phyloP scores from a whole-genome alignment of 2,888 invertebrate genomes.

The Apodemia hepburni region DNA sequence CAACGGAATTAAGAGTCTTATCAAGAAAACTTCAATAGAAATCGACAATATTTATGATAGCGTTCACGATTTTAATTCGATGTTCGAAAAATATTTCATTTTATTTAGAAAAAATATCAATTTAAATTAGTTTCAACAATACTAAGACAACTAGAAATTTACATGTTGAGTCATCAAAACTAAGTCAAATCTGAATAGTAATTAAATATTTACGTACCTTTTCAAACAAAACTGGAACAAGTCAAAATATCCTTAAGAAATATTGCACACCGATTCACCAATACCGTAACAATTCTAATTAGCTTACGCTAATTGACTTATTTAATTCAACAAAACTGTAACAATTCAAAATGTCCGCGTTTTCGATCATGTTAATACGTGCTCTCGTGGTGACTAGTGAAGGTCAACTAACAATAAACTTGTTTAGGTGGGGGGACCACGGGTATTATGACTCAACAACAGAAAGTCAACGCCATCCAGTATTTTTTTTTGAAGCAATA shows the following conservation, averaged over 20 bases:
- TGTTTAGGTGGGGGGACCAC: too few species aligned
- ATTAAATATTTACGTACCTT: constrained; percentile 18
- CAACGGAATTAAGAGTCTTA: constrained; percentile 1
- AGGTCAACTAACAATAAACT: too few species aligned
- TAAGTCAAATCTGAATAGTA: constrained; percentile 18
- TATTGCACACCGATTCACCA: constrained; percentile 4
- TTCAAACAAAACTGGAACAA: constrained; percentile 23
- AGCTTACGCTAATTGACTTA: neutral
- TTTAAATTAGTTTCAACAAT: constrained; percentile 18
- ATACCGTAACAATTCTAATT: constrained; percentile 17
- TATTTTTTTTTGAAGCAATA: too few species aligned
- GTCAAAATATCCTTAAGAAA: constrained; percentile 18
- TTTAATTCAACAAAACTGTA: neutral
- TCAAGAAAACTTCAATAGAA: neutral
- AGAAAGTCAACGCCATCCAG: too few species aligned
- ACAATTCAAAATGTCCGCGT: constrained; percentile 17
- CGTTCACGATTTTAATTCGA: neutral
- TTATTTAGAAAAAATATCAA: neutral
- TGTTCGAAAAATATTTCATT: neutral
- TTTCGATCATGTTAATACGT: constrained; percentile 10
- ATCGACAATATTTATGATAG: neutral
- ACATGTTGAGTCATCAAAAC: constrained; percentile 19
- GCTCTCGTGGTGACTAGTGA: neutral
- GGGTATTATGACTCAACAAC: too few species aligned
- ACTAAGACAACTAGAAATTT: constrained; percentile 20